phyloP scores from a whole-genome alignment of 2,797 vertebrate species.

The Masticophis lateralis region DNA sequence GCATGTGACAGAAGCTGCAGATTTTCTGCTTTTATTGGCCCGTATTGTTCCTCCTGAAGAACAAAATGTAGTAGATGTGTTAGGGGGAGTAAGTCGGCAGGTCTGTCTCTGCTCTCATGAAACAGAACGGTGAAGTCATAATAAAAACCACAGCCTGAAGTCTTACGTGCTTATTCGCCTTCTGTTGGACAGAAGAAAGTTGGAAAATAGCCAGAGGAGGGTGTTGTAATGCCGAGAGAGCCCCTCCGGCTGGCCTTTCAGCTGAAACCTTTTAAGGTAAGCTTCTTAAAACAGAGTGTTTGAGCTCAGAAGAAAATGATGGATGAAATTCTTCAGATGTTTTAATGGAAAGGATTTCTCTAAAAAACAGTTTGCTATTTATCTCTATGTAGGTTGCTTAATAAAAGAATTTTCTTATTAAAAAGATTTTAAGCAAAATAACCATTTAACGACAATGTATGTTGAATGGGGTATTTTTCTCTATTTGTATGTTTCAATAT shows the following conservation, averaged over 20 bases:
- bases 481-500: constrained; percentile 78
- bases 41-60: constrained; percentile 72
- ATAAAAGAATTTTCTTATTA: constrained; percentile 78
- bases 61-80: constrained; percentile 75
- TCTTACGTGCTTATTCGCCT: constrained; percentile 64
- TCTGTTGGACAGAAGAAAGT: constrained; percentile 70
- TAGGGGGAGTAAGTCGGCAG: constrained; percentile 69
- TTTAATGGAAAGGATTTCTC: constrained; percentile 73
- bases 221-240: constrained; percentile 55
- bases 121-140: constrained; percentile 60
- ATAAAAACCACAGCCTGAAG: constrained; percentile 55
- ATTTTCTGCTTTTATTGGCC: constrained; percentile 75
- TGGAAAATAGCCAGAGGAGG: constrained; percentile 59
- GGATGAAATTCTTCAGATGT: constrained; percentile 71
- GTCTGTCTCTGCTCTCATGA: constrained; percentile 66
- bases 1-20: constrained; percentile 73
- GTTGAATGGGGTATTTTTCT: constrained; percentile 81
- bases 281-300: constrained; percentile 48
- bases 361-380: constrained; percentile 79
- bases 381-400: constrained; percentile 80
- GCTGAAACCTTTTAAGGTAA: constrained; percentile 51
- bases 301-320: constrained; percentile 62
- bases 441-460: constrained; percentile 76
- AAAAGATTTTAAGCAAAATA: constrained; percentile 78
- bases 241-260: constrained; percentile 64